Conservation (phyloP, 2,888 invertebrate genomes). For the Iselma pallidipennis region DNA sequence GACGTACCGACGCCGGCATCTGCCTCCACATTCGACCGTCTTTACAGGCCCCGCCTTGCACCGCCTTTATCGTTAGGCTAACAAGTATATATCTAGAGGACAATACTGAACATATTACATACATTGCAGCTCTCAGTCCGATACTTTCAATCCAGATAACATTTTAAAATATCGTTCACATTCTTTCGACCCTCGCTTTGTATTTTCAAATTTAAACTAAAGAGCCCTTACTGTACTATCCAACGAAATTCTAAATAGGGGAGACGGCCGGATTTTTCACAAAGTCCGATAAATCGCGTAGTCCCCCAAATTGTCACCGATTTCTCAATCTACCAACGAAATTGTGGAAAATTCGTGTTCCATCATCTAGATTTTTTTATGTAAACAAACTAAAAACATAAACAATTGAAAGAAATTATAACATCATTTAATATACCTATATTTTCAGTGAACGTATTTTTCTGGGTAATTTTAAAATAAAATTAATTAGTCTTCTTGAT, state of each 20-base stretch:
- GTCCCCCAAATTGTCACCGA: not conserved
- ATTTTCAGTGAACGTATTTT: too few relatives aligned
- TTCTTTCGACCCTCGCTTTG: conserved; percentile 44
- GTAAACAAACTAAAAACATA: too few relatives aligned
- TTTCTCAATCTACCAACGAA: not conserved
- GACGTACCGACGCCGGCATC: conserved; percentile 40
- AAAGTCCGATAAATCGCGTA: conserved; percentile 43
- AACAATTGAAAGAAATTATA: too few relatives aligned
- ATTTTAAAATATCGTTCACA: conserved; percentile 53
- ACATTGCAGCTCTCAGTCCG: conserved; percentile 36
- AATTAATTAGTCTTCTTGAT: too few relatives aligned
- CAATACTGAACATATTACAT: conserved; percentile 31
- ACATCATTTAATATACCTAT: too few relatives aligned
- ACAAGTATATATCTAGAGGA: conserved; percentile 44
- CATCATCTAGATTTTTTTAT: too few relatives aligned
- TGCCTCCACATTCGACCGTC: conserved; percentile 44
- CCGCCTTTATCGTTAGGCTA: conserved; percentile 52
- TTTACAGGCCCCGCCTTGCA: conserved; percentile 52
- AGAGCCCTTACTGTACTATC: conserved; percentile 39
- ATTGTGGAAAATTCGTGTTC: not conserved
- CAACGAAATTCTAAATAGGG: conserved; percentile 45
- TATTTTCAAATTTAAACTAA: conserved; percentile 46
- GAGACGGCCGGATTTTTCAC: conserved; percentile 45
- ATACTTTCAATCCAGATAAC: conserved; percentile 50
- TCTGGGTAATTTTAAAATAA: too few relatives aligned